phyloP scores from a whole-genome alignment of 2,888 invertebrate species.

The Pachycephus smyrnensis region DNA sequence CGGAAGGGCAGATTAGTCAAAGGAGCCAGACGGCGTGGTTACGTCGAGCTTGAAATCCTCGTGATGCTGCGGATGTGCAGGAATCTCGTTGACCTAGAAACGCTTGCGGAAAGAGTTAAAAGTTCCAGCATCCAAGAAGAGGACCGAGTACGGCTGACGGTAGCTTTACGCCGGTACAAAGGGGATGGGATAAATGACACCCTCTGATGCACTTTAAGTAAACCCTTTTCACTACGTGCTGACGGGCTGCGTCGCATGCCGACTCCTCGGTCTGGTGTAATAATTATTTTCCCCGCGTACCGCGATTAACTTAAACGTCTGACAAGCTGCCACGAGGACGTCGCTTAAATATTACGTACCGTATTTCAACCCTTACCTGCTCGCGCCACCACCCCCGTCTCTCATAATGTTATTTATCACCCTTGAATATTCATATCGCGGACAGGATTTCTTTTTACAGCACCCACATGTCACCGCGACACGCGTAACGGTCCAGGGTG shows the following conservation, averaged over 20 bases:
- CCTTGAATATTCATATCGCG: constrained; percentile 50
- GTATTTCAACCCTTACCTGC: constrained; percentile 9
- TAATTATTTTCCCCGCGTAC: constrained; percentile 53
- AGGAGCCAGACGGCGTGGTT: constrained; percentile 16
- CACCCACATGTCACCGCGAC: too few species aligned
- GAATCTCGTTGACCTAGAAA: too few species aligned
- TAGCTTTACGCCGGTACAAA: too few species aligned
- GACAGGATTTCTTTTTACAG: constrained; percentile 36
- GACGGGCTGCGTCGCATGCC: too few species aligned
- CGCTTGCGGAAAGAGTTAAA: too few species aligned
- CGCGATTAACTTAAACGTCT: constrained; percentile 52
- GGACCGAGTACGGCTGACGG: too few species aligned
- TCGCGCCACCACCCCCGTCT: constrained; percentile 20
- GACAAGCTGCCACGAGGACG: neutral
- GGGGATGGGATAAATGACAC: too few species aligned
- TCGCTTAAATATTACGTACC: constrained; percentile 25
- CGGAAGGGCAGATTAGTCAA: constrained; percentile 56
- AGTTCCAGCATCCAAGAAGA: too few species aligned
- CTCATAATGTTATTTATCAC: constrained; percentile 48
- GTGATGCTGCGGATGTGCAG: too few species aligned
- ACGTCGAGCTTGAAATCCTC: neutral
- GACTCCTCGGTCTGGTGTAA: constrained; percentile 13
- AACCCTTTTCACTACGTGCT: too few species aligned
- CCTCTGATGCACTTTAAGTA: too few species aligned
- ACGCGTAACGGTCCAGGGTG: too few species aligned